Base-by-base conservation (phyloP, 1,140 invertebrate species). In the Drosophila parabipectinata region DNA sequence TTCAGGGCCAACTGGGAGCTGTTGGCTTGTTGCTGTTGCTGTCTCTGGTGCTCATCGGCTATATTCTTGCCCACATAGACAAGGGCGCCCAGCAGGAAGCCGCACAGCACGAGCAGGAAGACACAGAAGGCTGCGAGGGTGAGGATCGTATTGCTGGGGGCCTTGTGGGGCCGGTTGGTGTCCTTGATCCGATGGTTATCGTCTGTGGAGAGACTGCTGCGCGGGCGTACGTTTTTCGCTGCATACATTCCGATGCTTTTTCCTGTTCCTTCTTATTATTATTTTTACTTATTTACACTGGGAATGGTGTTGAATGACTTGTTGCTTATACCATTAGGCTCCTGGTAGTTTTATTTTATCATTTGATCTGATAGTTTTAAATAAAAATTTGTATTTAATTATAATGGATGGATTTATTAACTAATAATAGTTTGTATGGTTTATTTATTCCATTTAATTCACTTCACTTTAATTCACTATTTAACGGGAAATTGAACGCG, bases 1-100 rank as follows among this genome's bases (percentile, higher is more conserved):
- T 87, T 75, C 18, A 71, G 10, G 14, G 48, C 51, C 14, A 64
- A 50, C 48, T 66, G 32, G 10, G 59, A 68, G 12, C 47, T 53
- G 30, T 78, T 72, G 32, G 60, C 28, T 54, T 45, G 67, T 45
- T 51, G 57, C 47, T 52, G 63, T 50, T 79, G 77, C 47, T 84
- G 79, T 12, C 62, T 66, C 51, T 67, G 80, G 56, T 90, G 82
- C 48, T 90, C 85, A 3, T 90, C 87, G 34, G 85, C 87, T 48
- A 90, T 90, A 67, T 92, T 92, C 75, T 91, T 92, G 18, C 93
- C 93, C 37, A 93, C 91, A 64, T 93, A 92, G 14, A 93, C 92
- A 12, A 93, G 72, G 10, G 92, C 92, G 1, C 92, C 90, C 47
- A 93, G 66, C 30, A 93, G 79, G 75, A 92, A 93, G 50, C 75